Conservation (phyloP, 2,888 invertebrate genomes). For the Drosophila bunnanda region DNA sequence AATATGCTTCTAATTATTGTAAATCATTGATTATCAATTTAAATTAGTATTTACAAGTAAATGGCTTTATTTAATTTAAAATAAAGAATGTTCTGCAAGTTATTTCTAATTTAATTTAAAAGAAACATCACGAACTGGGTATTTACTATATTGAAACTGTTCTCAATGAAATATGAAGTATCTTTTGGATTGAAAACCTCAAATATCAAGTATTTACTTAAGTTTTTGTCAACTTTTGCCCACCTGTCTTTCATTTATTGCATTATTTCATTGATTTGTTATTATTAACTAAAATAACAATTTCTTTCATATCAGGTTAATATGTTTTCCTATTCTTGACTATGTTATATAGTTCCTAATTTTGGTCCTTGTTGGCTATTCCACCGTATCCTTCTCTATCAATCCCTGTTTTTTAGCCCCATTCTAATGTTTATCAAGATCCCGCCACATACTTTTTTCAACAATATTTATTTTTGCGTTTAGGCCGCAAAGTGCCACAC, state of each 20-base stretch:
- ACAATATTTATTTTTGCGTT: constrained; percentile 6
- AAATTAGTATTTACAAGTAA: too few relatives aligned
- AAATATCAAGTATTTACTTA: too few relatives aligned
- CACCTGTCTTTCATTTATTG: not conserved
- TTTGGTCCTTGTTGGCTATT: not conserved
- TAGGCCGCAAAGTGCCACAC: constrained; percentile 47
- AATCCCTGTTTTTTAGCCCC: not conserved
- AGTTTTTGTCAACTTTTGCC: not conserved
- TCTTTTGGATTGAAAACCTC: not conserved
- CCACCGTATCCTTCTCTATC: not conserved
- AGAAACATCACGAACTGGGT: not conserved
- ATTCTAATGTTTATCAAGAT: constrained; percentile 6
- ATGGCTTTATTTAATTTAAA: not conserved
- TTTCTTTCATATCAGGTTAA: too few relatives aligned
- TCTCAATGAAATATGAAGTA: not conserved
- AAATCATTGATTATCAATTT: too few relatives aligned
- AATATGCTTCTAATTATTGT: too few relatives aligned
- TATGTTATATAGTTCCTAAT: too few relatives aligned
- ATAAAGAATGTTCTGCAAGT: not conserved
- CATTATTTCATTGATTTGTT: too few relatives aligned
- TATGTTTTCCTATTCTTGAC: not conserved
- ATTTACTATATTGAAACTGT: not conserved
- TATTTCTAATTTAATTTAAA: not conserved
- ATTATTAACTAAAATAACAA: too few relatives aligned
- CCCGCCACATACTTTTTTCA: constrained; percentile 25